Base-by-base conservation (phyloP, 2,113 vertebrate species). In the Gymnarchus niloticus region DNA sequence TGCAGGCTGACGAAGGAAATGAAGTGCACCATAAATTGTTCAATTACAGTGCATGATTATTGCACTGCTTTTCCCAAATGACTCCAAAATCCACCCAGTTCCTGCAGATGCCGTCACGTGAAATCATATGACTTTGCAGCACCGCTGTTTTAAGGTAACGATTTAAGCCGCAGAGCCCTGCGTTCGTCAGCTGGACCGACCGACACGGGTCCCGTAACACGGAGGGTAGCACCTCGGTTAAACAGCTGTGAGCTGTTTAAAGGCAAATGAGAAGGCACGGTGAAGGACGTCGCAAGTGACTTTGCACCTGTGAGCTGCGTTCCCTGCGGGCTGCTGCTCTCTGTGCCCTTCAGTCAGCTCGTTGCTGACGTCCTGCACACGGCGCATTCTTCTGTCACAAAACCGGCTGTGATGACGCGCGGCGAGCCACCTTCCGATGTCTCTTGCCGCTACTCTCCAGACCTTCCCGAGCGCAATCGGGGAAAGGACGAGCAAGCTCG, bases 281-380 rank as follows among this genome's bases (percentile, higher is more conserved):
- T 37, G 61, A 69, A 69, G 65, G 65, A 73, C 65, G n/a, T n/a
- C n/a, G n/a, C n/a, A n/a, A n/a, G n/a, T n/a, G n/a, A 73, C 65
- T 1, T 17, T 73, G 65, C 65, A 41, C 65, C 65, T 73, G 65
- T 19, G 65, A 41, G 61, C 28, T 5, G 1, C 33, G 61, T 12
- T 3, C 59, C 1, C 3, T 3, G 2, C 25, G 65, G 65, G 33
- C 65, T 5, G 65, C 65, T 41, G 65, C 0, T 12, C 61, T 1
- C 33, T 37, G 28, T 69, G 65, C 65, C 65, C 65, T 69, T 69
- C 65, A 69, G 33, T 69, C 65, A 7, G 65, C 4, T 17, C 65
- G 12, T 19, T 0, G 65, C 65, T 69, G 33, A 69, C 65, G 65
- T 37, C 14, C 33, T 41, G 61, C 12, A 19, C 61, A 37, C 61